phyloP scores from a whole-genome alignment of 2,113 vertebrate species.

The Chlorodrepanis virens region DNA sequence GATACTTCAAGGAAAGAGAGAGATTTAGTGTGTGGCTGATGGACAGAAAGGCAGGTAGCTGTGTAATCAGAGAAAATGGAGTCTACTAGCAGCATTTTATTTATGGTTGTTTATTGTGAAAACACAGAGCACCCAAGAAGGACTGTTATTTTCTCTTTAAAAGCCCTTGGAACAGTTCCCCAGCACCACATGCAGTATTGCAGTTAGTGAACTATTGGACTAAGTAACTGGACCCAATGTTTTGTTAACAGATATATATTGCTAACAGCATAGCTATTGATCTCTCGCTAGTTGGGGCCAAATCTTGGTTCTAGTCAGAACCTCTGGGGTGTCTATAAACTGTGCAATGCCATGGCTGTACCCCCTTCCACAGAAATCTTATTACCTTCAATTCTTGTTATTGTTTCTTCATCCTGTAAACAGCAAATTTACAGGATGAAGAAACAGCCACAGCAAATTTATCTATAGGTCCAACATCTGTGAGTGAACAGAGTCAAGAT shows the following conservation, averaged over 20 bases:
- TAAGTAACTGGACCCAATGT: background rate
- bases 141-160: constrained; percentile 46
- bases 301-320: background rate
- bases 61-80: constrained; percentile 64
- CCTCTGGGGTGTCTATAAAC: background rate
- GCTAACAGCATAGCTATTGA: background rate
- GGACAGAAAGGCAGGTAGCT: constrained; percentile 36
- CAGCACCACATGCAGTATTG: background rate
- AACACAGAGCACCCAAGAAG: constrained; percentile 10
- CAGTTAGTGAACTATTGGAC: background rate
- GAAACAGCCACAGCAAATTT: background rate
- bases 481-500: background rate
- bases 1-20: background rate
- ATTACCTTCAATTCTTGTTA: background rate
- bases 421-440: too few relatives aligned
- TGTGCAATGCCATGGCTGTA: background rate
- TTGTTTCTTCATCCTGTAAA: background rate
- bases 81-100: constrained; percentile 44
- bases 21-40: constrained; percentile 48
- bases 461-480: background rate
- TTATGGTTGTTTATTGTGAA: constrained; percentile 46
- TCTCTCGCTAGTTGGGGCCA: background rate
- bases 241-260: background rate
- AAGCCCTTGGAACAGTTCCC: background rate
- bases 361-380: background rate